Percentiles rank a stretch among this genome's conserved stretches.
phyloP scores from a whole-genome alignment of 2,797 vertebrate genomes.

The Triplophysa bombifrons region DNA sequence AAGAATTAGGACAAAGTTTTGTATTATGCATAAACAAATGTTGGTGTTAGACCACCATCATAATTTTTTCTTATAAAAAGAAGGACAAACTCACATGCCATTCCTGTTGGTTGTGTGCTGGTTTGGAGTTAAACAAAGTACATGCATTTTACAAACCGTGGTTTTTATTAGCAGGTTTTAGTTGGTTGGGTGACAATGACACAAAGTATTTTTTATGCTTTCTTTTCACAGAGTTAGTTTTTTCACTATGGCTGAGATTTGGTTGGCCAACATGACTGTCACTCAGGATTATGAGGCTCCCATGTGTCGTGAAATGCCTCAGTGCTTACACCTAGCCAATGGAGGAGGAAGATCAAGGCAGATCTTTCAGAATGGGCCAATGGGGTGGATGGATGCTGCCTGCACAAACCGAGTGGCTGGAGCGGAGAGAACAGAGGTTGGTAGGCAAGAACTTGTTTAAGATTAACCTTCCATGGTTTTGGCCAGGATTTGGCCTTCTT shows the following conservation, averaged over 20 bases:
- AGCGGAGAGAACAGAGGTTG: conserved; percentile 10
- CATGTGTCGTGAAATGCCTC: neutral
- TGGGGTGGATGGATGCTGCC: neutral
- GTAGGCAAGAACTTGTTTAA: neutral
- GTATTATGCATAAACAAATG: neutral
- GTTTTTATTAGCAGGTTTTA: neutral
- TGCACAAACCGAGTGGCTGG: neutral
- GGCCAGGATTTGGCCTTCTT: too few relatives aligned
- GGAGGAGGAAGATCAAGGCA: neutral
- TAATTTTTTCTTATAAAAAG: neutral
- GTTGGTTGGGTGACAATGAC: neutral
- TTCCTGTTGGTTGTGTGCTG: neutral
- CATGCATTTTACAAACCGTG: neutral
- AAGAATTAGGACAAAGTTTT: too few relatives aligned
- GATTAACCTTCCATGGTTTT: neutral
- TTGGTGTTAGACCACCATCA: neutral
- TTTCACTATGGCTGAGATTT: conserved; percentile 19
- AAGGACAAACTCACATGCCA: neutral
- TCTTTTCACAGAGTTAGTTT: neutral
- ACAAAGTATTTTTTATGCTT: neutral
- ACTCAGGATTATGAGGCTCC: neutral
- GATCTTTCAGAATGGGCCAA: neutral
- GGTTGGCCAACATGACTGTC: conserved; percentile 34
- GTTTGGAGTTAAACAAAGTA: neutral
- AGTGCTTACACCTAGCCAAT: neutral